These are phyloP conservation scores for Bursaphelenchus mucronatus DNA, from an alignment of 1,140 invertebrate species.

Conservation along the genomic window DNA sequence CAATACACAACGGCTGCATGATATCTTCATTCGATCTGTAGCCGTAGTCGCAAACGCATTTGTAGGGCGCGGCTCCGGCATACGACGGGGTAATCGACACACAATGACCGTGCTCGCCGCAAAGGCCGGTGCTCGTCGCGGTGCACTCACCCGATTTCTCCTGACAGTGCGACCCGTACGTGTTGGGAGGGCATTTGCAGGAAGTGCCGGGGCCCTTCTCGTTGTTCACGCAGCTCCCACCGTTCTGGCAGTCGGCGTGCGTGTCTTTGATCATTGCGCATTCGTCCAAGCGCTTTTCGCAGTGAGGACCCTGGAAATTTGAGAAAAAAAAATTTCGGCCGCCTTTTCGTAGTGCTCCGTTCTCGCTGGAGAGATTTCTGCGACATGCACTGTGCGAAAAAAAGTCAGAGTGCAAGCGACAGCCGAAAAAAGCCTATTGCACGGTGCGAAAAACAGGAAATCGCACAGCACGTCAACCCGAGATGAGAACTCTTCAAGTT, in stretches of 20 bases:
- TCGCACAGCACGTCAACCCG: too few relatives aligned
- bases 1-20: slow-evolving; percentile 51
- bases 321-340: neutral
- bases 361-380: too few relatives aligned
- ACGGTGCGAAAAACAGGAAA: too few relatives aligned
- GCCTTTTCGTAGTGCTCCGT: too few relatives aligned
- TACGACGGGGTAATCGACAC: slow-evolving; percentile 13
- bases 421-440: too few relatives aligned
- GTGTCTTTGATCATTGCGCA: slow-evolving; percentile 56
- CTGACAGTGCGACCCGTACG: slow-evolving; percentile 52
- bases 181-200: slow-evolving; percentile 50
- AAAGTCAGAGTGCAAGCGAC: too few relatives aligned
- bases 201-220: slow-evolving; percentile 29
- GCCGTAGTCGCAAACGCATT: slow-evolving; percentile 56
- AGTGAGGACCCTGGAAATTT: slow-evolving; percentile 35
- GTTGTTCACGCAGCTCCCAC: slow-evolving; percentile 62
- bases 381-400: too few relatives aligned
- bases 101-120: slow-evolving; percentile 58
- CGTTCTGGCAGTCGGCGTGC: slow-evolving; percentile 62
- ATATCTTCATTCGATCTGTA: slow-evolving; percentile 43
- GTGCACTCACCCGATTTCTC: slow-evolving; percentile 36
- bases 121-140: slow-evolving; percentile 31
- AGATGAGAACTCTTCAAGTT: too few relatives aligned
- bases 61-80: slow-evolving; percentile 28
- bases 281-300: slow-evolving; percentile 53